Conservation (phyloP, 1,140 invertebrate species). For the Drosophila chauvacae region DNA sequence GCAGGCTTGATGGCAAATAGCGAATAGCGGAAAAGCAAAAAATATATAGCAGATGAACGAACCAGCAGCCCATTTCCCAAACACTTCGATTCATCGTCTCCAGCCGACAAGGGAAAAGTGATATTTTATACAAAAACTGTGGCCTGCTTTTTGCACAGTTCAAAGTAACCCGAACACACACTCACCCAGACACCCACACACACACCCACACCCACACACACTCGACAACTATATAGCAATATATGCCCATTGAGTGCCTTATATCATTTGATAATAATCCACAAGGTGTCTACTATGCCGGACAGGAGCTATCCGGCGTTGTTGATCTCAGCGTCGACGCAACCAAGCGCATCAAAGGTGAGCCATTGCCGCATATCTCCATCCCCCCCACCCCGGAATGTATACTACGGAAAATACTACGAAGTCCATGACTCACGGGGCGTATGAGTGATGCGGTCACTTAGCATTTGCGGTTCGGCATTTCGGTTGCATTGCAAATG, state of each 20-base stretch:
- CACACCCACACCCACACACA: slow-evolving; percentile 16
- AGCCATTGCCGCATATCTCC: slow-evolving; percentile 2
- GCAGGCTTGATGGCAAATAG: slow-evolving; percentile 60
- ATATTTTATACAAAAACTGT: slow-evolving; percentile 70
- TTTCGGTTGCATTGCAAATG: slow-evolving; percentile 35
- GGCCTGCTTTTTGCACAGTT: slow-evolving; percentile 73
- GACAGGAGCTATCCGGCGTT: slow-evolving; percentile 86
- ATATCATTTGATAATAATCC: slow-evolving; percentile 86
- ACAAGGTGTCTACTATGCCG: slow-evolving; percentile 86
- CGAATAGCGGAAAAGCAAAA: neutral
- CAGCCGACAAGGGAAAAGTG: slow-evolving; percentile 55
- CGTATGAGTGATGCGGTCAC: slow-evolving; percentile 58
- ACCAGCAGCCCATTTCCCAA: slow-evolving; percentile 45
- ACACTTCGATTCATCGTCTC: slow-evolving; percentile 48
- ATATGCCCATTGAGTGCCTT: slow-evolving; percentile 85
- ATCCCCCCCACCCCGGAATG: neutral
- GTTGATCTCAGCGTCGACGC: slow-evolving; percentile 82
- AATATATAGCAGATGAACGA: slow-evolving; percentile 51
- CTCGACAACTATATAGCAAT: slow-evolving; percentile 70
- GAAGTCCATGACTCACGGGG: slow-evolving; percentile 57
- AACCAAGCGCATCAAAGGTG: slow-evolving; percentile 82
- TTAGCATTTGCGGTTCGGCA: slow-evolving; percentile 17
- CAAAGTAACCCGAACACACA: slow-evolving; percentile 20
- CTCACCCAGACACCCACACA: slow-evolving; percentile 14
- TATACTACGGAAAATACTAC: slow-evolving; percentile 13